Conservation (phyloP, 2,888 invertebrate genomes). For the Drosophila borealis region DNA sequence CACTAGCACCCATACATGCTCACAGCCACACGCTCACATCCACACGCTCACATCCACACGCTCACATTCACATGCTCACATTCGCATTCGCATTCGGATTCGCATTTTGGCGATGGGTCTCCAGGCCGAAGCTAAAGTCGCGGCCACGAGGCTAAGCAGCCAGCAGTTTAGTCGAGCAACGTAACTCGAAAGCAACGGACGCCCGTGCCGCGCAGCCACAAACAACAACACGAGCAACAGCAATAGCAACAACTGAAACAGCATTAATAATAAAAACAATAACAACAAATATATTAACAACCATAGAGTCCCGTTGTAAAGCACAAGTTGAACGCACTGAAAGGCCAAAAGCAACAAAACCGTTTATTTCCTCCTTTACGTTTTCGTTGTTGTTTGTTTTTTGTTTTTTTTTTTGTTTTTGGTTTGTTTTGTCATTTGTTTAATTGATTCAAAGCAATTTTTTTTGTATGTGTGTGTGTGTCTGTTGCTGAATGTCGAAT, state of each 20-base stretch:
- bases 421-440: conserved; percentile 21
- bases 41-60: conserved; percentile 11
- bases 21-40: conserved; percentile 3
- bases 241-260: conserved; percentile 44
- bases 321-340: conserved; percentile 3
- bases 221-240: conserved; percentile 18
- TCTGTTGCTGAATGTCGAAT: conserved; percentile 15
- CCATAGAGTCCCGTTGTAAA: conserved; percentile 19
- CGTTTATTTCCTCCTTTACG: not conserved
- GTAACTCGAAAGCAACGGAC: conserved; percentile 80
- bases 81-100: conserved; percentile 20
- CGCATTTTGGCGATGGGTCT: conserved; percentile 27
- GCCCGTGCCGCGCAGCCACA: conserved; percentile 35
- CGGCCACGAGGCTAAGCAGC: conserved; percentile 26
- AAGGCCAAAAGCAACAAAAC: conserved; percentile 3
- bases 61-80: conserved; percentile 9
- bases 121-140: conserved; percentile 41
- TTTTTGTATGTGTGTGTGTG: conserved; percentile 12
- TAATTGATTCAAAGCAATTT: conserved; percentile 29
- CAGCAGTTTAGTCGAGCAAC: conserved; percentile 80
- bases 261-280: conserved; percentile 22
- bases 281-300: conserved; percentile 23
- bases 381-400: conserved; percentile 9
- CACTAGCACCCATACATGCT: not conserved
- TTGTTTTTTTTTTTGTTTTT: conserved; percentile 11